Percentiles rank a stretch among this genome's conserved stretches.
Evolutionary conservation across 1,140 invertebrate species (phyloP).

Genomic region (Listronotus bonariensis): DNA sequence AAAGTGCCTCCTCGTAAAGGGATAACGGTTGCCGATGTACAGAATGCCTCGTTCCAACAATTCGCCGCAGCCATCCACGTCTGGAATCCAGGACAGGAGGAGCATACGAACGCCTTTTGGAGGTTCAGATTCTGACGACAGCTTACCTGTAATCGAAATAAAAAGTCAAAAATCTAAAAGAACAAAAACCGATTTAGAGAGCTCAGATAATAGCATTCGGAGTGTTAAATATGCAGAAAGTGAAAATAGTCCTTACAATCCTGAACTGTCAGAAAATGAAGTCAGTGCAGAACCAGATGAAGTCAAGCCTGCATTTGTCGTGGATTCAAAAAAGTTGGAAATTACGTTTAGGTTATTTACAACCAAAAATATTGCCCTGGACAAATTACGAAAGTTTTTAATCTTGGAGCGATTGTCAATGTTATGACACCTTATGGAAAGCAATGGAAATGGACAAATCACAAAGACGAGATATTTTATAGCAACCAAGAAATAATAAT

Average conservation of each 20-base stretch:
- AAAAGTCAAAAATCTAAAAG: neutral
- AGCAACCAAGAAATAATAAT: too few relatives aligned
- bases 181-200: neutral
- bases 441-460: conserved; percentile 3
- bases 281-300: neutral
- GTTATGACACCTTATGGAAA: neutral
- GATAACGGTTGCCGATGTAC: too few relatives aligned
- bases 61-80: neutral
- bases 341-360: neutral
- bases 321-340: conserved; percentile 1
- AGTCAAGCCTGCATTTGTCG: neutral
- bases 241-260: neutral
- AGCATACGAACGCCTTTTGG: neutral
- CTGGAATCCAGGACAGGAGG: neutral
- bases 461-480: neutral
- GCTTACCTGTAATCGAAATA: neutral
- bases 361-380: conserved; percentile 4
- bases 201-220: neutral
- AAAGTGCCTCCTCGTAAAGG: too few relatives aligned
- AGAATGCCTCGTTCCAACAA: too few relatives aligned
- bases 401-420: conserved; percentile 4
- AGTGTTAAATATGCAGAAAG: neutral
- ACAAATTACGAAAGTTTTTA: conserved; percentile 1
- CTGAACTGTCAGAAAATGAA: neutral
- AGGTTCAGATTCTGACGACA: neutral